phyloP scores from a whole-genome alignment of 2,888 invertebrate species.

The Phyto melanocephala region DNA sequence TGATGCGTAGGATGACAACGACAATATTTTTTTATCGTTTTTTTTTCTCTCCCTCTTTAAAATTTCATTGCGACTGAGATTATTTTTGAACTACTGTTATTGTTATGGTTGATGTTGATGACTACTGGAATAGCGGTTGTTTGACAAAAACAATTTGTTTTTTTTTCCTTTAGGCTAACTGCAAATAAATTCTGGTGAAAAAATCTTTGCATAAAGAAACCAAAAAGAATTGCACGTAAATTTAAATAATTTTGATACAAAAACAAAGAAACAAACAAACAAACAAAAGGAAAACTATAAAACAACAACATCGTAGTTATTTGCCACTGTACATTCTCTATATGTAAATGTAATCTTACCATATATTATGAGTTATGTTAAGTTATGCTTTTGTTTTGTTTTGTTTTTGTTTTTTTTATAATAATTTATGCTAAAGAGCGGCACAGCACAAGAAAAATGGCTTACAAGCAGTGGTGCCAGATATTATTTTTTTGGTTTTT shows the following conservation, averaged over 20 bases:
- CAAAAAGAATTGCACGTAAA: too few relatives aligned
- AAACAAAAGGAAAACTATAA: not conserved
- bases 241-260: too few relatives aligned
- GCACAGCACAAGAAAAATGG: too few relatives aligned
- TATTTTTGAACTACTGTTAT: not conserved
- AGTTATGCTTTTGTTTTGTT: not conserved
- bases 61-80: not conserved
- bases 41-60: not conserved
- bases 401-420: too few relatives aligned
- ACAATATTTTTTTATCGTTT: slow-evolving; percentile 18
- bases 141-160: too few relatives aligned
- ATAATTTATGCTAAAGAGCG: too few relatives aligned
- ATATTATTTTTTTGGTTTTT: too few relatives aligned
- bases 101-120: slow-evolving; percentile 2
- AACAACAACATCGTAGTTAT: not conserved
- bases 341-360: slow-evolving; percentile 33
- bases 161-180: not conserved
- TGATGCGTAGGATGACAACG: slow-evolving; percentile 26
- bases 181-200: slow-evolving; percentile 17
- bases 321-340: not conserved
- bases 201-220: not conserved
- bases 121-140: not conserved
- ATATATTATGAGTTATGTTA: too few relatives aligned
- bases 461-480: too few relatives aligned
- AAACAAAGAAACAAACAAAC: not conserved